Evolutionary conservation across 1,140 invertebrate species (phyloP).

Genomic region (Caenorhabditis remanei): DNA sequence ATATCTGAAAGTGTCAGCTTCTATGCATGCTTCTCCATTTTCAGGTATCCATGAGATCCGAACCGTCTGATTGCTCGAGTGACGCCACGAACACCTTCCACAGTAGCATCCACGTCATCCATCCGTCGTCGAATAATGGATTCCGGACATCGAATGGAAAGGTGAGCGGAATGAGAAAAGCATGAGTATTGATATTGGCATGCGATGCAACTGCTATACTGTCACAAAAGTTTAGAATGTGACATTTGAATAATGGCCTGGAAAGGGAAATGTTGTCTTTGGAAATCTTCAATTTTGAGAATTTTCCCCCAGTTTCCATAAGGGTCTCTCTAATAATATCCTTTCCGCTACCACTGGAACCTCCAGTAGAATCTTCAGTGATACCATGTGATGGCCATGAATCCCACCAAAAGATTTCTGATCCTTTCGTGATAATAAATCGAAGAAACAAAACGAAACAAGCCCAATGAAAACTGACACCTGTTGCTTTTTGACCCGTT

Average conservation of each 20-base stretch:
- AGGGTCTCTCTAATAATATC: no score
- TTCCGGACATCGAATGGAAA: neutral
- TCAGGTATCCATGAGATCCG: constrained; percentile 39
- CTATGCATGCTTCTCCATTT: neutral
- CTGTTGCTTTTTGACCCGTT: constrained; percentile 49
- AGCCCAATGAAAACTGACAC: constrained; percentile 8
- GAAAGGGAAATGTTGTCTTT: no score
- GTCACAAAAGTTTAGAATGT: no score
- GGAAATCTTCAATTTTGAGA: no score
- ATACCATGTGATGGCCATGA: no score
- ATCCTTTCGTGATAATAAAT: neutral
- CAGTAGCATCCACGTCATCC: constrained; percentile 26
- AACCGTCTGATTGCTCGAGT: constrained; percentile 2
- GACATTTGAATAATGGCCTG: no score
- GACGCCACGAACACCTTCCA: constrained; percentile 37
- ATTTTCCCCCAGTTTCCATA: no score
- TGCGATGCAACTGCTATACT: no score
- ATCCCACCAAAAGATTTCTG: neutral
- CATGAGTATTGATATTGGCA: neutral
- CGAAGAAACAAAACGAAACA: neutral
- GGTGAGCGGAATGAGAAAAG: neutral
- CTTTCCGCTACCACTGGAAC: neutral
- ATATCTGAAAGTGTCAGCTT: no score
- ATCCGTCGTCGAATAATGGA: neutral
- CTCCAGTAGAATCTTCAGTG: no score